Conservation (phyloP, 2,888 invertebrate genomes). For the Clivina fossor region DNA sequence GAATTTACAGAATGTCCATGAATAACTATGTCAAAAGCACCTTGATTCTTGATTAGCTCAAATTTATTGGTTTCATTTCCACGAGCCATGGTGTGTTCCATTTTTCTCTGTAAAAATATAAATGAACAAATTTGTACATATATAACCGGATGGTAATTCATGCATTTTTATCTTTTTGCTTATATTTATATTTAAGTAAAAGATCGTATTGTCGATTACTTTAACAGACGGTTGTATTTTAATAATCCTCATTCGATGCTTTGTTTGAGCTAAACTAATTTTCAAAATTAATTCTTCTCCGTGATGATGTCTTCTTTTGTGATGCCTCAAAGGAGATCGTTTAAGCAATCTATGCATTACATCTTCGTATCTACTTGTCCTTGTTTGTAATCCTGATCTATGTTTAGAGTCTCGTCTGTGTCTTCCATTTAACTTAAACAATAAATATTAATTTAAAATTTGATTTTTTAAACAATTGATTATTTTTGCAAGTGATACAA, state of each 20-base stretch:
- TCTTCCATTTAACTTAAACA: slow-evolving; percentile 53
- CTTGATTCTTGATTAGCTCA: slow-evolving; percentile 58
- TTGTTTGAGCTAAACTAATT: slow-evolving; percentile 61
- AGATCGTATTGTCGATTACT: too few relatives aligned
- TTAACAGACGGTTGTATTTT: slow-evolving; percentile 67
- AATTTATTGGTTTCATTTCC: slow-evolving; percentile 62
- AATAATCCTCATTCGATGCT: slow-evolving; percentile 63
- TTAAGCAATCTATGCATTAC: slow-evolving; percentile 38
- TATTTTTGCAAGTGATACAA: too few relatives aligned
- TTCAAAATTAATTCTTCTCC: slow-evolving; percentile 58
- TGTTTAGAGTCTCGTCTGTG: slow-evolving; percentile 51
- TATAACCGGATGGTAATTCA: too few relatives aligned
- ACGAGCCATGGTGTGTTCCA: slow-evolving; percentile 60
- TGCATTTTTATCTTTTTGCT: too few relatives aligned
- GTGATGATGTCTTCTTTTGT: slow-evolving; percentile 55
- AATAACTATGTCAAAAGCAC: slow-evolving; percentile 60
- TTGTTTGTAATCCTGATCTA: slow-evolving; percentile 37
- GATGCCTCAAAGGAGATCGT: slow-evolving; percentile 37
- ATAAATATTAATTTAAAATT: neutral
- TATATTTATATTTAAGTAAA: too few relatives aligned
- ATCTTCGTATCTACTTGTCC: slow-evolving; percentile 40
- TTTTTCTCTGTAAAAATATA: slow-evolving; percentile 52
- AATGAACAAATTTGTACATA: too few relatives aligned
- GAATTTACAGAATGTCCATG: slow-evolving; percentile 53
- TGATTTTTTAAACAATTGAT: too few relatives aligned